A percentile compares a stretch with the other conserved stretches of the same genome.
Conservation (phyloP, 2,888 invertebrate genomes). For the Imbricaverruca yamaguchii region DNA sequence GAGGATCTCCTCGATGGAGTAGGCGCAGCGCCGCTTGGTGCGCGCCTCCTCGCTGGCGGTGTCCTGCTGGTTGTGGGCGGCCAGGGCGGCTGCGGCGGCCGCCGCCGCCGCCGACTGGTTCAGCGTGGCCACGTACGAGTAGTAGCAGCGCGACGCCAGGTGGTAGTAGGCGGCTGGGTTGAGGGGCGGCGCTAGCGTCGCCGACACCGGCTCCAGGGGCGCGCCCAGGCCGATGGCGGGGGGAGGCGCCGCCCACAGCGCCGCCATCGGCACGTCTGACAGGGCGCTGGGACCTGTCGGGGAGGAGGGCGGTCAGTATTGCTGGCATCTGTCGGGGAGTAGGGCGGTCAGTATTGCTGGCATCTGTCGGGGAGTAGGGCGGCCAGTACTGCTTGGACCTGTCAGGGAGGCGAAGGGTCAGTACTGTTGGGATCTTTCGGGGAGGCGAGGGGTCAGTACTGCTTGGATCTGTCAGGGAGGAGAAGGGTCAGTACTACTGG, state of each 20-base stretch:
- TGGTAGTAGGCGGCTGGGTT: slow-evolving; percentile 18
- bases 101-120: slow-evolving; percentile 13
- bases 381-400: too few relatives aligned
- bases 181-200: not conserved
- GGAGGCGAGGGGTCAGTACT: too few relatives aligned
- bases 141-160: slow-evolving; percentile 15
- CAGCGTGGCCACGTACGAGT: slow-evolving; percentile 7
- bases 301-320: too few relatives aligned
- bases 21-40: slow-evolving; percentile 3
- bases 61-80: not conserved
- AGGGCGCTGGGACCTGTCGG: not conserved
- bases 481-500: too few relatives aligned
- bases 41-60: not conserved
- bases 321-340: too few relatives aligned
- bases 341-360: too few relatives aligned
- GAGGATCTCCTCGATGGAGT: slow-evolving; percentile 4
- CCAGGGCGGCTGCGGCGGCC: not conserved
- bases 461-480: too few relatives aligned
- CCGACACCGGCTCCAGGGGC: not conserved
- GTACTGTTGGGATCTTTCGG: too few relatives aligned
- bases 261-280: not conserved
- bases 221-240: not conserved
- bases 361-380: too few relatives aligned
- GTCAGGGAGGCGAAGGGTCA: too few relatives aligned
- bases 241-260: not conserved